These are phyloP conservation scores for Gnathonemus longibarbis DNA, from an alignment of 2,113 vertebrate species.

Conservation along the genomic window DNA sequence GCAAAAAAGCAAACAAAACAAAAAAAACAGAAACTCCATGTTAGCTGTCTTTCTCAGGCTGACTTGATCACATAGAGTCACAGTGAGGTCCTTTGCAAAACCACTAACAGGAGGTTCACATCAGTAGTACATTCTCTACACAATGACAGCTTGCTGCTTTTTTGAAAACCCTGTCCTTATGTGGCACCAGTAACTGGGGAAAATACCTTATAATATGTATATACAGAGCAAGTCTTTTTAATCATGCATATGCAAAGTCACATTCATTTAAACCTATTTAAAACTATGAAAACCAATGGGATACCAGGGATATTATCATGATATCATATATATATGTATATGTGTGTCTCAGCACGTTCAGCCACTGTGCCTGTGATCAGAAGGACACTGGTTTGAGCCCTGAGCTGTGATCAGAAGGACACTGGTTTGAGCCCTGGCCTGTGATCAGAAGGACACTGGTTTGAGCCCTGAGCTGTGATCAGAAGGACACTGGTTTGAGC, in stretches of 20 bases:
- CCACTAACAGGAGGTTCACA: background rate
- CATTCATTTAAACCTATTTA: background rate
- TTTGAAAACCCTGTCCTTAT: background rate
- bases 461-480: background rate
- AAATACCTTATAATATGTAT: background rate
- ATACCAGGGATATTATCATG: background rate
- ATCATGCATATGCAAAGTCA: background rate
- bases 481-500: background rate
- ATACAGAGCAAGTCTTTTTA: background rate
- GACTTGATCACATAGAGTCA: background rate
- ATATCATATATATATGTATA: background rate
- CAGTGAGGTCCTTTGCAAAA: background rate
- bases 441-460: no score
- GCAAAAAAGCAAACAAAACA: background rate
- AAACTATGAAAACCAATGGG: background rate
- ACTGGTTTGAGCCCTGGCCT: no score
- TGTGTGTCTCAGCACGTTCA: background rate
- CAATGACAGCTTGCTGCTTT: background rate
- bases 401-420: no score
- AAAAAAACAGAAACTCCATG: background rate
- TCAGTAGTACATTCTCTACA: background rate
- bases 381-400: no score
- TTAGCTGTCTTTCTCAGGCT: background rate
- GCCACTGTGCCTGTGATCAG: background rate
- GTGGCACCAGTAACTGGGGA: background rate